phyloP scores from a whole-genome alignment of 2,113 vertebrate genomes.

The Chrysemys picta region DNA sequence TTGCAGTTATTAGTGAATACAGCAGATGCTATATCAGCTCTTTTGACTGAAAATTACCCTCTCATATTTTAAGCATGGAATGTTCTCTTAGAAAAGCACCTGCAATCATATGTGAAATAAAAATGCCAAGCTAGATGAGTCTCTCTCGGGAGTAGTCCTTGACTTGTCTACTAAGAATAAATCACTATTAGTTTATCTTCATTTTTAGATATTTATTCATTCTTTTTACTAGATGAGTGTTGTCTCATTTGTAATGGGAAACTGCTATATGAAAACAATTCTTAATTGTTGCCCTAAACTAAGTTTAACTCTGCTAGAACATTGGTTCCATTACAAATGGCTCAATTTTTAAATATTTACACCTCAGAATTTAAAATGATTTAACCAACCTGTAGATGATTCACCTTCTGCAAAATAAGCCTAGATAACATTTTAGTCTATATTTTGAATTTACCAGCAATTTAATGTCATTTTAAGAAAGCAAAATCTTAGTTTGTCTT shows the following conservation, averaged over 20 bases:
- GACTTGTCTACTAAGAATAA: background rate
- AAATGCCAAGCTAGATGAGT: background rate
- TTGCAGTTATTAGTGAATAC: background rate
- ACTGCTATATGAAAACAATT: background rate
- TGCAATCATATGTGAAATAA: background rate
- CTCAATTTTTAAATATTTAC: background rate
- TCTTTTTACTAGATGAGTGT: background rate
- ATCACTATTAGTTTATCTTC: background rate
- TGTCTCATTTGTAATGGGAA: background rate
- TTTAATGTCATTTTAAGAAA: background rate
- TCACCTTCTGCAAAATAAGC: background rate
- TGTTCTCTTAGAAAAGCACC: background rate
- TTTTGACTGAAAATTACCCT: background rate
- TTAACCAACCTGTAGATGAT: background rate
- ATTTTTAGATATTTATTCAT: background rate
- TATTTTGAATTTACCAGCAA: background rate
- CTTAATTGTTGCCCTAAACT: background rate
- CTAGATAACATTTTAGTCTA: background rate
- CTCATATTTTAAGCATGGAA: background rate
- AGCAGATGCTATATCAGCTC: background rate
- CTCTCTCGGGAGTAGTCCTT: background rate
- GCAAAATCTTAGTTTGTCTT: background rate
- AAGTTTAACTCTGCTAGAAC: background rate
- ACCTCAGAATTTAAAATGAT: background rate
- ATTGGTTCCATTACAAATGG: background rate